These are phyloP conservation scores for Sebastes alutus DNA, from an alignment of 2,797 vertebrate species.

Conservation along the genomic window DNA sequence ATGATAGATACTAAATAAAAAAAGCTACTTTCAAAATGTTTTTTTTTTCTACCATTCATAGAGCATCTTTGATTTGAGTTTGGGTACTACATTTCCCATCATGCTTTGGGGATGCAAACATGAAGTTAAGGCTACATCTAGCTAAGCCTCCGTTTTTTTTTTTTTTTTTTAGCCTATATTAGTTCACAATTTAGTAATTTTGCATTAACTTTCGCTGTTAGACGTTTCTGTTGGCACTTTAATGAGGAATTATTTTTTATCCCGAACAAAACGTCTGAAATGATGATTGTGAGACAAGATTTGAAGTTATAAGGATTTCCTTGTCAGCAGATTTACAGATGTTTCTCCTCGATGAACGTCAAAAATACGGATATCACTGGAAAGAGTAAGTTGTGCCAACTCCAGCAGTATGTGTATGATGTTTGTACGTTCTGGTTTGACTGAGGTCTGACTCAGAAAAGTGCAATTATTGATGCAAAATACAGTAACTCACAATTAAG, in stretches of 20 bases:
- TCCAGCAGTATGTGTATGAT: neutral
- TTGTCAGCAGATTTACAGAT: neutral
- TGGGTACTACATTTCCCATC: neutral
- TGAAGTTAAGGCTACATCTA: neutral
- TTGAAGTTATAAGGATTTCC: neutral
- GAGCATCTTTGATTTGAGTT: neutral
- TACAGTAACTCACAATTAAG: neutral
- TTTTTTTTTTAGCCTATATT: neutral
- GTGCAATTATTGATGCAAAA: neutral
- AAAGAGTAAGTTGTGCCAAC: neutral
- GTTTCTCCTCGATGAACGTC: neutral
- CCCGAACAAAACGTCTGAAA: neutral
- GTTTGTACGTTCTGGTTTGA: neutral
- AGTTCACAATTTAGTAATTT: neutral
- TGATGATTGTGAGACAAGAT: neutral
- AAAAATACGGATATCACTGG: neutral
- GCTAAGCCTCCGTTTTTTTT: fast-evolving
- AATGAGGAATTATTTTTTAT: neutral
- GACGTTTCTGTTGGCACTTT: neutral
- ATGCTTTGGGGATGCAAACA: neutral
- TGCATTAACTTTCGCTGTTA: neutral
- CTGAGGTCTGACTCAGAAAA: neutral
- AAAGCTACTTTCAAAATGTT: neutral
- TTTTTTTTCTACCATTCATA: neutral
- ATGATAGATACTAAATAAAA: neutral